Conservation (phyloP, 2,797 vertebrate species). For the Pangasius mekongensis region DNA sequence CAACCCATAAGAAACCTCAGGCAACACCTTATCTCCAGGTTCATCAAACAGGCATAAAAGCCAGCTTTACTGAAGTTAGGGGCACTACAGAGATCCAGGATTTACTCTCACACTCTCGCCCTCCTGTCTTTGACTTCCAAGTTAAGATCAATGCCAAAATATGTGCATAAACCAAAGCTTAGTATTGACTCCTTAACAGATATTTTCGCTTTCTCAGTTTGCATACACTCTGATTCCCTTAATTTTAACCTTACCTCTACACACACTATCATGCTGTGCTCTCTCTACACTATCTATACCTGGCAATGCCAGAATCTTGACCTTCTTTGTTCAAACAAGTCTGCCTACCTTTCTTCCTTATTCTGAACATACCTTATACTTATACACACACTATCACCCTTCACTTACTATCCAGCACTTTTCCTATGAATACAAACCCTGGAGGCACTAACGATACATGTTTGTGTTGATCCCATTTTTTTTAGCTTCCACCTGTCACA, state of each 20-base stretch:
- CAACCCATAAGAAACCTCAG: not conserved
- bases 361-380: not conserved
- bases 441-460: not conserved
- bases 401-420: not conserved
- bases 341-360: not conserved
- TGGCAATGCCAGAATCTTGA: not conserved
- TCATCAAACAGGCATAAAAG: not conserved
- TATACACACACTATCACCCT: not conserved
- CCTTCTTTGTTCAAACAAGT: not conserved
- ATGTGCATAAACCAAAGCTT: not conserved
- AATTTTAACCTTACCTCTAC: not conserved
- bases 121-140: not conserved
- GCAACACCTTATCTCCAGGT: not conserved
- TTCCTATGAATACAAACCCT: not conserved
- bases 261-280: not conserved
- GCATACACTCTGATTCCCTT: not conserved
- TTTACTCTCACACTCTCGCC: not conserved
- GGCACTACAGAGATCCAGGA: constrained; percentile 1
- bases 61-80: not conserved
- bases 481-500: not conserved
- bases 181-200: not conserved
- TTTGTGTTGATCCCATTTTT: not conserved
- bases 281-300: too few species aligned
- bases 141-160: not conserved
- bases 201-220: not conserved